Evolutionary conservation across 2,888 invertebrate genomes (phyloP), one percentile per base, ranked within the genome.

Genomic region (Drosophila nigricruria): DNA sequence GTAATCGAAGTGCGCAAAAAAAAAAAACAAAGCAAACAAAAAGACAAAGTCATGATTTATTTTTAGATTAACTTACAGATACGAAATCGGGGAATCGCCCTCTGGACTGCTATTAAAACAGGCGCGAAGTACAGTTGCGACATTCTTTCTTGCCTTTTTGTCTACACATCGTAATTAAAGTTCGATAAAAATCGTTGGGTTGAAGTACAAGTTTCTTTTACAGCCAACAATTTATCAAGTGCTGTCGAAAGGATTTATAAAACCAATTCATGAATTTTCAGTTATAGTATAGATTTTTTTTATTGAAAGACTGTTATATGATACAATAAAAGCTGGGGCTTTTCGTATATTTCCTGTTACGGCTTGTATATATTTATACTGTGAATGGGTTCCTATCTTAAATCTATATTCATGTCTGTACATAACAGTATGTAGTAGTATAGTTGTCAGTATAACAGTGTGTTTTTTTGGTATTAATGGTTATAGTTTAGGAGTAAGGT

Each of bases 61-160:
- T 73, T 77, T 34, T 56, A 69, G 73, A 77, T 78, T 52, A 56
- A 47, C 23, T 18, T 53, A 54, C 43, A 57, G 77, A 75, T 77
- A 67, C 36, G 38, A 20, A 40, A 34, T 38, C 20, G 25, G 68
- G 53, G 58, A 62, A 53, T 45, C 43, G 77, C 50, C 56, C 60
- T 59, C 38, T 60, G 52, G 52, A 76, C 71, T 62, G 18, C 18
- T 32, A 58, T n/a, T 60, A n/a, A 18, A 30, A 1, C n/a, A 4
- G 23, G 20, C 42, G 1, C 20, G n/a, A 57, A 58, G 76, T 76
- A 65, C 65, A 66, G 66, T 65, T 54, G 23, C 42, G 36, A 18
- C 52, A 40, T 38, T 56, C 30, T 30, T 27, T 23, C 30, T 40
- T 16, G 14, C 18, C 9, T 30, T 38, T 42, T 12, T 32, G 43